Evolutionary conservation across 2,797 vertebrate species (phyloP).

Genomic region (Myripristis jacobus): DNA sequence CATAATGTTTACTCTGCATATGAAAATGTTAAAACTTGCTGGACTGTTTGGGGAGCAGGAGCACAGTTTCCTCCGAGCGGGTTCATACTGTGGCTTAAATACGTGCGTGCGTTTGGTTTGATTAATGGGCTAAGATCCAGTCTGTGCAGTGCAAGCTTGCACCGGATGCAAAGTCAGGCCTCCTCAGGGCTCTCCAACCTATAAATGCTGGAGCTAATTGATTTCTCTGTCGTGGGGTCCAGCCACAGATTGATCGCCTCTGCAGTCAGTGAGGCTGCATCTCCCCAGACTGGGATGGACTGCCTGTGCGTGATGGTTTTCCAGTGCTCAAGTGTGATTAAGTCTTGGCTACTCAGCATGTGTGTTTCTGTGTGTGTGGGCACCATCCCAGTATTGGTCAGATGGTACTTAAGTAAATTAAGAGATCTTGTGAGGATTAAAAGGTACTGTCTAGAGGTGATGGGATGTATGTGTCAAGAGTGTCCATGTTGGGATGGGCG

Average conservation of each 20-base stretch:
- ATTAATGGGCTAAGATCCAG: slow-evolving; percentile 53
- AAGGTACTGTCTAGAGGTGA: slow-evolving; percentile 51
- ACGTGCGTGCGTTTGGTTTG: slow-evolving; percentile 9
- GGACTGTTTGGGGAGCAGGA: not conserved
- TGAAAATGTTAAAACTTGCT: not conserved
- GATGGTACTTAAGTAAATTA: slow-evolving; percentile 84
- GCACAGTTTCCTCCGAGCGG: not conserved
- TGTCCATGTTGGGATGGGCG: slow-evolving; percentile 30
- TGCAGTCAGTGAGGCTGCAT: slow-evolving; percentile 64
- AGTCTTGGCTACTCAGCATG: slow-evolving; percentile 36
- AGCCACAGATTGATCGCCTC: slow-evolving; percentile 70
- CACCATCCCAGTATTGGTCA: slow-evolving; percentile 61
- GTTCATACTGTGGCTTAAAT: not conserved
- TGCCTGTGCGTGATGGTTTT: slow-evolving; percentile 43
- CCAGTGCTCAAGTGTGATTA: slow-evolving; percentile 70
- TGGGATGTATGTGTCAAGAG: slow-evolving; percentile 61
- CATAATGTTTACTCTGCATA: not conserved
- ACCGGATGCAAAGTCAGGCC: slow-evolving; percentile 69
- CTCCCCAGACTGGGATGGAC: slow-evolving; percentile 54
- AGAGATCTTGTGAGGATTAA: slow-evolving; percentile 79
- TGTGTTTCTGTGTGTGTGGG: slow-evolving; percentile 42
- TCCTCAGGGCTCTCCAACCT: slow-evolving; percentile 37
- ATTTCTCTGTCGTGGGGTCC: slow-evolving; percentile 63
- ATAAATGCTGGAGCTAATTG: slow-evolving; percentile 49
- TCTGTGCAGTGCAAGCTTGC: slow-evolving; percentile 47